Evolutionary conservation across 2,113 vertebrate genomes (phyloP), one percentile per base, ranked within the genome.

Genomic region (Podarcis muralis): DNA sequence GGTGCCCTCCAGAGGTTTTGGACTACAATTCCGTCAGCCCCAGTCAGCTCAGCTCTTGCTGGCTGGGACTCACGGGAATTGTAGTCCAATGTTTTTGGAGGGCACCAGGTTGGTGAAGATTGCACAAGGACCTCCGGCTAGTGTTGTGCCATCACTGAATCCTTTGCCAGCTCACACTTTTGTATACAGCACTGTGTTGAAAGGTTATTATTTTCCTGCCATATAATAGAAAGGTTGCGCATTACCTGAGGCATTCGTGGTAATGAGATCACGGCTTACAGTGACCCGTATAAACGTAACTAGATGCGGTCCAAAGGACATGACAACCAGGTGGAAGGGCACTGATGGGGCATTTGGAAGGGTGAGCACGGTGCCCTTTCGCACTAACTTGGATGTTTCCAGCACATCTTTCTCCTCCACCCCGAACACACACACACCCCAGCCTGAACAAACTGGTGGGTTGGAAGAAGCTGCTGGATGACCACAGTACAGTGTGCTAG

Each of bases 171-270:
- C 5, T 85, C 87, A 4, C 11, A 20, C 20, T 7, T 2, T 15
- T 23, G n/a, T 71, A 25, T 87, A 35, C 68, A 83, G 1, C 27
- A 15, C 48, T 75, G 27, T 37, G 43, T 85, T 81, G 83, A 91
- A 88, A 40, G 72, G 43, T 65, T 25, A 27, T 85, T 27, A 32
- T 86, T 65, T 35, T 88, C 20, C 69, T 84, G 30, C 65, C n/a
- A 81, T 85, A 86, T 86, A 89, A 83, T 74, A 75, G 79, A 85
- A 94, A 90, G 81, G 62, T 89, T 57, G 81, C 7, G 5, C 48
- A 86, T 86, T 77, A 89, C 53, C 69, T 59, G 65, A 75, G 81
- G n/a, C 69, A 92, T 75, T 35, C 8, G 30, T n/a, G 62, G 83
- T 75, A 35, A 88, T 75, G 86, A 86, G 25, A 84, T 59, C 81